A percentile compares a stretch with the other conserved stretches of the same genome.
Conservation (phyloP, 2,797 vertebrate genomes). For the Phalloptychus januarius region DNA sequence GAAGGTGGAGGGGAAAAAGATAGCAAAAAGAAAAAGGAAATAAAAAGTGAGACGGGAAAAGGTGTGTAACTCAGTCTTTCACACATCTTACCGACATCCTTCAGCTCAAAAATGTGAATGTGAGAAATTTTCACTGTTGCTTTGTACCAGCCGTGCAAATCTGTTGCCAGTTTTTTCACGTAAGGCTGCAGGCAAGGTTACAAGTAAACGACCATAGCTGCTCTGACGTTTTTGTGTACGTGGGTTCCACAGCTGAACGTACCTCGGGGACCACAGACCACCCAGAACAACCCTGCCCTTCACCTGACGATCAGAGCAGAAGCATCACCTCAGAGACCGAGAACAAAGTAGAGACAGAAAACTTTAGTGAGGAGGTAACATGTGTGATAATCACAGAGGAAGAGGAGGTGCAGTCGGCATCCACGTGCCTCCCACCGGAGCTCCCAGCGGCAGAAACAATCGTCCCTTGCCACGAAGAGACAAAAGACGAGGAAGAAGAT, state of each 20-base stretch:
- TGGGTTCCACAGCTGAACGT: conserved; percentile 51
- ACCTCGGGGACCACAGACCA: conserved; percentile 46
- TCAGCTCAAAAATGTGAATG: background rate
- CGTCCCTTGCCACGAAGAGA: conserved; percentile 27
- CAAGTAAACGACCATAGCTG: background rate
- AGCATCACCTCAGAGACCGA: conserved; percentile 74
- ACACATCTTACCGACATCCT: background rate
- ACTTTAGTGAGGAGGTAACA: conserved; percentile 38
- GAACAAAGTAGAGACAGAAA: conserved; percentile 54
- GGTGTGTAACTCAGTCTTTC: conserved; percentile 34
- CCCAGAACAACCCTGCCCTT: conserved; percentile 28
- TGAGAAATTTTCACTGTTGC: background rate
- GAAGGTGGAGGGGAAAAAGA: conserved; percentile 82
- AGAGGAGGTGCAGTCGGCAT: conserved; percentile 36
- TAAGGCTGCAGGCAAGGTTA: background rate
- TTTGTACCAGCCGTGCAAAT: background rate
- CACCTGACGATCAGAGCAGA: conserved; percentile 69
- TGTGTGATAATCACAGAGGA: conserved; percentile 44
- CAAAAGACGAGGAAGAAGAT: conserved; percentile 55
- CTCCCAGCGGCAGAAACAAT: conserved; percentile 35
- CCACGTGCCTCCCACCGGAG: conserved; percentile 44
- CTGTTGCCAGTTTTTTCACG: background rate
- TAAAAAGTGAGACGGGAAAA: conserved; percentile 47
- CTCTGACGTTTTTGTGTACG: background rate
- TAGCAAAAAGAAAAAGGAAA: conserved; percentile 61